These are phyloP conservation scores for Globia sparganii DNA, from an alignment of 2,888 invertebrate genomes.

Conservation along the genomic window DNA sequence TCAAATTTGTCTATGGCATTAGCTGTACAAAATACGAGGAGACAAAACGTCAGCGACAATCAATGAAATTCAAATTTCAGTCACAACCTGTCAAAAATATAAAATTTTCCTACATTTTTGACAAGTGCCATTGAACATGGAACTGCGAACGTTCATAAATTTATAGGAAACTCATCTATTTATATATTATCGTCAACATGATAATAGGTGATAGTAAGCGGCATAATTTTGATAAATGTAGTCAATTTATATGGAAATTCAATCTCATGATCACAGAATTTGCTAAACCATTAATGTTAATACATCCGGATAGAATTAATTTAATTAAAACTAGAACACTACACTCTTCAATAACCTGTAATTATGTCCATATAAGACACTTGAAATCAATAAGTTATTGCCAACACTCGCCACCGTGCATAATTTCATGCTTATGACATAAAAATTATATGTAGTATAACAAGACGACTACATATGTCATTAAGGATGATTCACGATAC, in stretches of 20 bases:
- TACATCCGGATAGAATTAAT: conserved; percentile 21
- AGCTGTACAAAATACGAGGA: too few species aligned
- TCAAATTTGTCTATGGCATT: too few species aligned
- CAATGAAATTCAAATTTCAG: too few species aligned
- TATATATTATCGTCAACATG: too few species aligned
- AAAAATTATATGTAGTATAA: conserved; percentile 41
- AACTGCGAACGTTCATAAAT: too few species aligned
- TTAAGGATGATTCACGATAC: conserved; percentile 1
- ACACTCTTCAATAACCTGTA: conserved; percentile 29
- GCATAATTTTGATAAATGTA: not conserved
- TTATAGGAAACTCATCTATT: too few species aligned
- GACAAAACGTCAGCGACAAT: too few species aligned
- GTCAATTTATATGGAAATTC: not conserved
- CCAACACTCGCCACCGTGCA: conserved; percentile 21
- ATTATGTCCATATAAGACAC: conserved; percentile 43
- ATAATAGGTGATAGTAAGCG: not conserved
- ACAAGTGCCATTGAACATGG: too few species aligned
- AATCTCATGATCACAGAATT: not conserved
- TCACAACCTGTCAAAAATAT: not conserved
- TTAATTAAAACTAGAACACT: conserved; percentile 26
- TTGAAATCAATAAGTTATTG: conserved; percentile 39
- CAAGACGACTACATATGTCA: not conserved
- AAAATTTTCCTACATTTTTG: too few species aligned
- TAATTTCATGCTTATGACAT: conserved; percentile 37
- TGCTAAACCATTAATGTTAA: conserved; percentile 16